Base-by-base conservation (phyloP, 2,888 invertebrate genomes). In the Pasiphila rectangulata region DNA sequence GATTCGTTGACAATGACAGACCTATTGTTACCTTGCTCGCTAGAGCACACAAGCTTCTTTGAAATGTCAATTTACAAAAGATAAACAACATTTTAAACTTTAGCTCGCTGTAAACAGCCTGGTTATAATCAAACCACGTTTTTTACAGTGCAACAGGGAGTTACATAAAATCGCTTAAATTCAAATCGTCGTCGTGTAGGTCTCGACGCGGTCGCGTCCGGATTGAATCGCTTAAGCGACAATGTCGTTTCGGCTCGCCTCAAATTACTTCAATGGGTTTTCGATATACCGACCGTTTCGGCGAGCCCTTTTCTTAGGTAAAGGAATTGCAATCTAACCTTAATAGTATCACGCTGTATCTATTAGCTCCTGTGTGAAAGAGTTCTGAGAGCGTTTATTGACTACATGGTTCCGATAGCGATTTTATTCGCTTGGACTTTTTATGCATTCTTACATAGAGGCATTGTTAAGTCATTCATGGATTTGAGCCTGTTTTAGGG, bases 211-310 rank as follows among this genome's bases (percentile, higher is more conserved):
- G 74, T 73, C 72, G 70, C 72, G 67, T 65, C 41, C 64, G 73
- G 78, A 83, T 82, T 81, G 81, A 83, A 84, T 78, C 82, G 80
- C 75, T 82, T 78, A 78, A 71, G 77, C 75, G 81, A 75, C 78
- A 77, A 77, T 77, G 76, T 80, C 77, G 75, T 72, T 75, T 74
- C 70, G 78, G 78, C 70, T 75, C 69, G 67, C 83, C 83, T 78
- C 83, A 83, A 84, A 84, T 84, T 82, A 84, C 83, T 67, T 62
- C 68, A 79, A 83, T 82, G 75, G 78, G 70, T 80, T 82, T 79
- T 78, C 83, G 75, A 85, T 83, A 81, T 73, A 83, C 75, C 78
- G 68, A 72, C 71, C 72, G 75, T 79, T 79, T 67, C 57, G 65
- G 57, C 51, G 63, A 69, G 65, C 72, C 75, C 75, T 75, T 78